phyloP scores from a whole-genome alignment of 2,888 invertebrate species.

The Lissonota sp. region DNA sequence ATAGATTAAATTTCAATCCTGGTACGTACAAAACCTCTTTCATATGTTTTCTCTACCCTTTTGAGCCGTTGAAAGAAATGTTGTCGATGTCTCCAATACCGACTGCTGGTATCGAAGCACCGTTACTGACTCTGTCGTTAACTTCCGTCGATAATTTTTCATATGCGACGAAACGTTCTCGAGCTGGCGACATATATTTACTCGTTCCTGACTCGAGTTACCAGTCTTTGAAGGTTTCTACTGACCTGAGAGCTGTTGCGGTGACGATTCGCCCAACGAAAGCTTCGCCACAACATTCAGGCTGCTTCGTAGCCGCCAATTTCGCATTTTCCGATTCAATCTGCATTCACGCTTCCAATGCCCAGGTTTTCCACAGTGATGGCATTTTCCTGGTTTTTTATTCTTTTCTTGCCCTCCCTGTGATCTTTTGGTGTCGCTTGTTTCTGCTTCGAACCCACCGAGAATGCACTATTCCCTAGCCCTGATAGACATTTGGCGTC shows the following conservation, averaged over 20 bases:
- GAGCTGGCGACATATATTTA: conserved; percentile 60
- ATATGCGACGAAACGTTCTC: conserved; percentile 56
- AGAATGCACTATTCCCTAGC: conserved; percentile 24
- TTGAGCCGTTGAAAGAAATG: conserved; percentile 57
- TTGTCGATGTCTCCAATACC: conserved; percentile 60
- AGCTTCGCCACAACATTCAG: not conserved
- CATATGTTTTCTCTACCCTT: conserved; percentile 59
- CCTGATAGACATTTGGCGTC: too few relatives aligned
- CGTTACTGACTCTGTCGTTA: conserved; percentile 58
- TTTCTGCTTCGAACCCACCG: not conserved
- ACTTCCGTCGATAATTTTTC: not conserved
- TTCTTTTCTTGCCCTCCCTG: not conserved
- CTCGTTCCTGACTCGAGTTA: conserved; percentile 64
- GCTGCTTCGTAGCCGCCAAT: not conserved
- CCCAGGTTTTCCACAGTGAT: conserved; percentile 62
- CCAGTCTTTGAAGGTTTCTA: conserved; percentile 25
- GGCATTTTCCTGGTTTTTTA: conserved; percentile 43
- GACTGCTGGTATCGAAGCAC: conserved; percentile 29
- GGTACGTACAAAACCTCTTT: conserved; percentile 54
- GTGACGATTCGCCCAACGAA: not conserved
- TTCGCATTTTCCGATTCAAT: not conserved
- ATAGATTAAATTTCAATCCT: conserved; percentile 55
- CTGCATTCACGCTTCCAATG: conserved; percentile 50
- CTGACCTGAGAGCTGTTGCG: not conserved
- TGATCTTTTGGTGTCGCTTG: not conserved